Base-by-base conservation (phyloP, 2,797 vertebrate genomes). In the Lacerta viridis region DNA sequence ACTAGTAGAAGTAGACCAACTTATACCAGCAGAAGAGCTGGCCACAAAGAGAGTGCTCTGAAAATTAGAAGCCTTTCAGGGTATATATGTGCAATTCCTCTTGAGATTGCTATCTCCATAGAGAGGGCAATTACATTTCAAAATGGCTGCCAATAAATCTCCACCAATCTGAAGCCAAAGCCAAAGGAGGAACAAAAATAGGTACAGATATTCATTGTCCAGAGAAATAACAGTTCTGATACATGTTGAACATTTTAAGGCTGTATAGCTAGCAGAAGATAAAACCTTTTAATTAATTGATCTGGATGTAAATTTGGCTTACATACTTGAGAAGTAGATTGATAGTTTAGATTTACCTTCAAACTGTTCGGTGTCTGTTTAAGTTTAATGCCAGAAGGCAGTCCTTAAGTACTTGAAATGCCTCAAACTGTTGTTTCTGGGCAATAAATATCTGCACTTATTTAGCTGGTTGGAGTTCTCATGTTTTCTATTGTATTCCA, bases 391-490 rank as follows among this genome's bases (percentile, higher is more conserved):
- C 61, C 59, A 69, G 33, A 68, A 76, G 61, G 39, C 33, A 66
- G 69, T 39, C 41, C 83, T 81, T 80, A 80, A 75, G 83, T 81
- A 39, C 46, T 81, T 82, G 71, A 89, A 82, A 76, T 76, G 71
- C 78, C 83, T 81, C 55, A 66, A 81, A 55, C 75, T 81, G n/a
- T 80, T 41, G 69, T 80, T 41, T 33, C 74, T 83, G 80, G 69
- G 69, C 74, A 69, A 88, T 29, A 77, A 87, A 82, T 66, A 66
- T 41, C 59, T 77, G 72, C 78, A 85, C 75, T 76, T 85, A 50
- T 25, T 55, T 68, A n/a, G 41, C n/a, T 41, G 78, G 43, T 55
- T 27, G 74, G 80, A 86, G 84, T 93, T 94, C 76, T 29, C 1
- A 41, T 55, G 90, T 88, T 87, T 88, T 59, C 43, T 55, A 83